Evolutionary conservation across 2,888 invertebrate genomes (phyloP).

Genomic region (Oxytorus armatus): DNA sequence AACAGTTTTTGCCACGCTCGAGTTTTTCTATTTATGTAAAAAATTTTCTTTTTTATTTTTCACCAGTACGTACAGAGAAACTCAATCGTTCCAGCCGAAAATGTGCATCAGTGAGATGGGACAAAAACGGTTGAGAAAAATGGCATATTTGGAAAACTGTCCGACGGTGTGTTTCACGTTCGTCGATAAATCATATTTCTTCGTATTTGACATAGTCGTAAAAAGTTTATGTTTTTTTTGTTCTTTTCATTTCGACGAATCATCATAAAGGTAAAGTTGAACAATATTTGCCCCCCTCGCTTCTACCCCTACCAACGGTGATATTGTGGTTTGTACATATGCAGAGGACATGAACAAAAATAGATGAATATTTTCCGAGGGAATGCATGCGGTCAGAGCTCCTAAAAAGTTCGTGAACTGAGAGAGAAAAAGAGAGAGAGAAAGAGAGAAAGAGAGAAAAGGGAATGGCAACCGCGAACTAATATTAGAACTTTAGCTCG

Average conservation of each 20-base stretch:
- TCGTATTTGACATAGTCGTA: neutral
- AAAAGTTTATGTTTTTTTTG: neutral
- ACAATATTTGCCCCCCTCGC: too few species aligned
- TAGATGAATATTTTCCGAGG: slow-evolving; percentile 15
- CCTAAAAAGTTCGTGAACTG: slow-evolving; percentile 6
- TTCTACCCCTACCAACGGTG: neutral
- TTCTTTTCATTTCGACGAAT: neutral
- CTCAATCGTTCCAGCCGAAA: slow-evolving; percentile 14
- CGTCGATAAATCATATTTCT: neutral
- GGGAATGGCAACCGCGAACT: slow-evolving; percentile 38
- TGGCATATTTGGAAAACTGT: neutral
- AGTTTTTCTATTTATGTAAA: slow-evolving; percentile 18
- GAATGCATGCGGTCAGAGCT: neutral
- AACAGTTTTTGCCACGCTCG: slow-evolving; percentile 51
- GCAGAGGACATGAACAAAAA: slow-evolving; percentile 1
- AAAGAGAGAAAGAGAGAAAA: neutral
- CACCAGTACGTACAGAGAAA: neutral
- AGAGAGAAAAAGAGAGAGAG: neutral
- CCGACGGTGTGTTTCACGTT: too few species aligned
- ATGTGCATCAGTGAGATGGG: neutral
- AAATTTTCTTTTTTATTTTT: slow-evolving; percentile 29
- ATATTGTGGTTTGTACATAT: neutral
- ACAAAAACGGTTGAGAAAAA: neutral
- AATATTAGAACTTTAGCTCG: slow-evolving; percentile 56
- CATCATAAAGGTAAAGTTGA: neutral